Percentiles rank a stretch among this genome's conserved stretches.
Evolutionary conservation across 2,888 invertebrate species (phyloP).

Genomic region (Netelia virgata): DNA sequence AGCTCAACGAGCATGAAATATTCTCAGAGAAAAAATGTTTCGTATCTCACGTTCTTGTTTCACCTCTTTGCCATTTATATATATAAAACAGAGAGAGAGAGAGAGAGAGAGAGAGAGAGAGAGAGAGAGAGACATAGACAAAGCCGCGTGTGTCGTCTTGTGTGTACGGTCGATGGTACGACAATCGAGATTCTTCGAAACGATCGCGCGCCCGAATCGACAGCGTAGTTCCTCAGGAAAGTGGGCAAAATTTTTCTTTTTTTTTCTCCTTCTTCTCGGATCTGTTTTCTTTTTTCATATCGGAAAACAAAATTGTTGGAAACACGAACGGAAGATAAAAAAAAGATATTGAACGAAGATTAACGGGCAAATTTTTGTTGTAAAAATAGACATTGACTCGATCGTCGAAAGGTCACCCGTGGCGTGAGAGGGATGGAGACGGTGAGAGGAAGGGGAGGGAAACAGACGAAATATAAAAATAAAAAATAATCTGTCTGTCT

Average conservation of each 20-base stretch:
- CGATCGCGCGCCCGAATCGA: too few relatives aligned
- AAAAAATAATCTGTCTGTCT: slow-evolving; percentile 49
- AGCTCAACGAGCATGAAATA: slow-evolving; percentile 43
- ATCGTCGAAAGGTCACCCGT: slow-evolving; percentile 48
- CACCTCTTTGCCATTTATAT: neutral
- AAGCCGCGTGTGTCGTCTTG: too few relatives aligned
- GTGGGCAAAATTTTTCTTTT: too few relatives aligned
- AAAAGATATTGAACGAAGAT: neutral
- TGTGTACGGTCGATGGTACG: too few relatives aligned
- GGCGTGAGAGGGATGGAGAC: too few relatives aligned
- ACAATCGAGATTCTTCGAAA: too few relatives aligned
- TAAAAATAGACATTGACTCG: slow-evolving; percentile 53
- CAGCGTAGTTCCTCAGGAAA: too few relatives aligned
- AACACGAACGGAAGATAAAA: neutral
- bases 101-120: too few relatives aligned
- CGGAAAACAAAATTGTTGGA: neutral
- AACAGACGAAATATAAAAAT: slow-evolving; percentile 50
- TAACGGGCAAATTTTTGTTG: slow-evolving; percentile 17
- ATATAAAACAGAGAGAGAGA: too few relatives aligned
- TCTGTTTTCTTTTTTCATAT: neutral
- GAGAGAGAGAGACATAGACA: too few relatives aligned
- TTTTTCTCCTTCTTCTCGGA: too few relatives aligned
- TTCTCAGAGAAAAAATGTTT: slow-evolving; percentile 19
- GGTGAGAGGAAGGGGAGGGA: too few relatives aligned
- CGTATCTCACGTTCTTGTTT: slow-evolving; percentile 20